Evolutionary conservation across 2,797 vertebrate genomes (phyloP), one percentile per base, ranked within the genome.

Genomic region (Characodon lateralis): DNA sequence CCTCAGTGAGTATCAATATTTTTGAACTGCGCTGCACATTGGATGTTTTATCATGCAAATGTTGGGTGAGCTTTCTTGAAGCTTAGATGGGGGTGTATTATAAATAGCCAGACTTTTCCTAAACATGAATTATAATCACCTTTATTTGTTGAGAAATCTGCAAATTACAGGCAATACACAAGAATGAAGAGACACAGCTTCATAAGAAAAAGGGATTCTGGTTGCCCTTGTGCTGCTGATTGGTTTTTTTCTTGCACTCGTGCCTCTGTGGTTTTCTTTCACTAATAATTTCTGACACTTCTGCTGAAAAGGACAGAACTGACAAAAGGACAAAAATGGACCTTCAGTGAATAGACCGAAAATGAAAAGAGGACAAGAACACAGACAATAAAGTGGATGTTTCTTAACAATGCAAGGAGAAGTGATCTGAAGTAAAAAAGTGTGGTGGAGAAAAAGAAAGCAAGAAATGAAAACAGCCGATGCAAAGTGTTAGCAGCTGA

Each of bases 251-350:
- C 78, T 16, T 81, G 22, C 39, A 71, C 2, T 0, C 35, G 6
- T 61, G 63, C 70, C 39, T 50, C 66, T 63, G 28, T 71, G 1
- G 3, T 73, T 80, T 81, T 80, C 75, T 78, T 74, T 83, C 74
- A 75, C 76, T 48, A 77, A 85, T 13, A 1, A 66, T 88, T 87
- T 79, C 65, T 85, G 86, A 83, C 76, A 78, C 77, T 78, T 76
- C 68, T 43, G 71, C 59, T 81, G 66, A 80, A 79, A 81, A 75
- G 8, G 41, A 74, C 53, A 2, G 9, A 80, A 48, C 65, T 41
- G 63, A 74, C 68, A 76, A 65, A 66, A 65, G 31, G 6, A 12
- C 24, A 58, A 77, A 74, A 85, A 83, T 74, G 59, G 71, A 70
- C 53, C 39, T 46, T 72, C 10, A 68, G 77, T 88, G 84, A 89